These are phyloP conservation scores for Urophycis tenuis DNA, from an alignment of 2,797 vertebrate genomes.

Conservation along the genomic window DNA sequence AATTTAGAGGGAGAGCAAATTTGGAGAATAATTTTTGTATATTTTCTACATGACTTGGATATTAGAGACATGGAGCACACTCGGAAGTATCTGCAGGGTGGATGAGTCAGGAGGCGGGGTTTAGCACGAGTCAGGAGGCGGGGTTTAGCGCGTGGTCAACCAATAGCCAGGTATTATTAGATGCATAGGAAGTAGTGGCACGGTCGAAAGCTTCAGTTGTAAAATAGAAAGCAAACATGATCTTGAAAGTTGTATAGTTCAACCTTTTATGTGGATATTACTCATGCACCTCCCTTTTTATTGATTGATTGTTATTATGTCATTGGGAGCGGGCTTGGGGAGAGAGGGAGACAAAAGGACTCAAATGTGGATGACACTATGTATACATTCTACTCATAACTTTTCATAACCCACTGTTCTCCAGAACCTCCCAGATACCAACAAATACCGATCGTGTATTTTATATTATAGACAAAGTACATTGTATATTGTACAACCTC, in stretches of 20 bases:
- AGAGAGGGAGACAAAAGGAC: slow-evolving; percentile 25
- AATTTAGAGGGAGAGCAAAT: slow-evolving; percentile 67
- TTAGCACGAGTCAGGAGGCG: slow-evolving; percentile 51
- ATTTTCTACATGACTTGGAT: slow-evolving; percentile 70
- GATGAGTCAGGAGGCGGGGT: slow-evolving; percentile 49
- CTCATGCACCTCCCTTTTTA: slow-evolving; percentile 65
- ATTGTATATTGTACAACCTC: background rate
- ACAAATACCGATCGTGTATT: background rate
- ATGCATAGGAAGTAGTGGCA: slow-evolving; percentile 49
- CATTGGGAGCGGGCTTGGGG: slow-evolving; percentile 47
- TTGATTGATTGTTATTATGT: slow-evolving; percentile 47
- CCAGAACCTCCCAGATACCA: slow-evolving; percentile 23
- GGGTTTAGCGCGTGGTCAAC: slow-evolving; percentile 52
- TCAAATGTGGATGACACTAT: slow-evolving; percentile 25
- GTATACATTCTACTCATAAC: slow-evolving; percentile 42
- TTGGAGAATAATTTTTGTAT: slow-evolving; percentile 75
- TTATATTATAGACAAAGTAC: slow-evolving; percentile 15
- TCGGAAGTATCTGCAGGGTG: slow-evolving; percentile 59
- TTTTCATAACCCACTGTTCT: slow-evolving; percentile 28
- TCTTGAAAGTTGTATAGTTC: slow-evolving; percentile 65
- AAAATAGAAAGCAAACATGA: slow-evolving; percentile 66
- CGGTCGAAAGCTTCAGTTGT: slow-evolving; percentile 62
- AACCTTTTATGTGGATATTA: slow-evolving; percentile 66
- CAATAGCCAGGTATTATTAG: slow-evolving; percentile 53
- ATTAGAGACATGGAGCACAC: slow-evolving; percentile 49